These are phyloP conservation scores for Oreochromis niloticus DNA, from an alignment of 2,113 vertebrate species.

Conservation along the genomic window DNA sequence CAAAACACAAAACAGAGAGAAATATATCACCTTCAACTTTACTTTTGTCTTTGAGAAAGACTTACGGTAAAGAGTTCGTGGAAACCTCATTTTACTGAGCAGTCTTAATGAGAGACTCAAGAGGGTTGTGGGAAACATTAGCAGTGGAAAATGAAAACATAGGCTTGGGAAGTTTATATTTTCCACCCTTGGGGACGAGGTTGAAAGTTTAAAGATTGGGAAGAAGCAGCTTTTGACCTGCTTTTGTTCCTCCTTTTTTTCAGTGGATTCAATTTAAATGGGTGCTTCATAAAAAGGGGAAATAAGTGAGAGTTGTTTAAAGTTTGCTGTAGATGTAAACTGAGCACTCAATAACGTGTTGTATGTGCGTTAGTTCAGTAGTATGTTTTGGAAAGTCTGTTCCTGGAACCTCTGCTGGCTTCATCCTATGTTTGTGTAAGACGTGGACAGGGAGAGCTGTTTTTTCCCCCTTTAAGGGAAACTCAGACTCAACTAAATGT, in stretches of 20 bases:
- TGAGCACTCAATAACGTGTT: not conserved
- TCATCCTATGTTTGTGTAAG: not conserved
- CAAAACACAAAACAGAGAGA: not conserved
- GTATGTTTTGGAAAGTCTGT: not conserved
- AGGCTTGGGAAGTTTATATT: not conserved
- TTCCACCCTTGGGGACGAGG: not conserved
- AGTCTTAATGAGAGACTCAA: not conserved
- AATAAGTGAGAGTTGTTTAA: not conserved
- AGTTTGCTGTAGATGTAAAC: not conserved
- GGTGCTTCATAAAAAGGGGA: not conserved
- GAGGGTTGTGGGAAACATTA: constrained; percentile 13
- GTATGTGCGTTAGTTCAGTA: not conserved
- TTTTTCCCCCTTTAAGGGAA: not conserved
- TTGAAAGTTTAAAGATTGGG: not conserved
- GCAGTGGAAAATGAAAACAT: constrained; percentile 2
- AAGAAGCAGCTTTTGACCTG: not conserved
- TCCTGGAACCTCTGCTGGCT: not conserved
- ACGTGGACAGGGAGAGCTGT: not conserved
- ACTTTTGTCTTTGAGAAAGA: not conserved
- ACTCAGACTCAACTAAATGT: not conserved
- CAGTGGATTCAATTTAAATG: not conserved
- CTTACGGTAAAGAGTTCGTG: not conserved
- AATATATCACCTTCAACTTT: not conserved
- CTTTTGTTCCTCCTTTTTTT: not conserved
- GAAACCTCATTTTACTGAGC: not conserved